These are phyloP conservation scores for Conomelus anceps DNA, from an alignment of 2,888 invertebrate species.

Conservation along the genomic window DNA sequence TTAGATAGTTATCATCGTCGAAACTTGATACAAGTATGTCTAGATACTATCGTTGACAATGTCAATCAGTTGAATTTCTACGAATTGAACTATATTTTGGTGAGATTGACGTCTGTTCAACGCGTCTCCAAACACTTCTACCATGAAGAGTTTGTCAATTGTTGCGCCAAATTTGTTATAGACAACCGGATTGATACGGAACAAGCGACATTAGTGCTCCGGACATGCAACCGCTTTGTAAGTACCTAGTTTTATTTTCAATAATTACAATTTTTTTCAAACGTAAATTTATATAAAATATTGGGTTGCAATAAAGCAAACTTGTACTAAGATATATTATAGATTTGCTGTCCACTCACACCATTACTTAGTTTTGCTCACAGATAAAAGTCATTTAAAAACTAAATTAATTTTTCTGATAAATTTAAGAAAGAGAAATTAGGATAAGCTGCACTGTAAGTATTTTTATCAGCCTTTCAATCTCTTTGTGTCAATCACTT, in stretches of 20 bases:
- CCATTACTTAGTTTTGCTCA: too few species aligned
- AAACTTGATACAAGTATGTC: slow-evolving; percentile 48
- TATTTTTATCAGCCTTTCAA: too few species aligned
- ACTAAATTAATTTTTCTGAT: too few species aligned
- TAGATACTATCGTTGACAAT: slow-evolving; percentile 46
- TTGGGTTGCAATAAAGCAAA: slow-evolving; percentile 37
- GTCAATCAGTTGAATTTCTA: slow-evolving; percentile 45
- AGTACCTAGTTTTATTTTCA: slow-evolving; percentile 39
- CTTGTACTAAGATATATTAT: too few species aligned
- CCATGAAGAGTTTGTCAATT: slow-evolving; percentile 54
- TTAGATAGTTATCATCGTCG: slow-evolving; percentile 44
- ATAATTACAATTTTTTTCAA: slow-evolving; percentile 10
- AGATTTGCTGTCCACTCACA: too few species aligned
- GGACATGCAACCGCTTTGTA: slow-evolving; percentile 51
- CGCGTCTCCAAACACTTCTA: slow-evolving; percentile 44
- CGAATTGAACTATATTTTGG: slow-evolving; percentile 48
- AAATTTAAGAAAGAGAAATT: too few species aligned
- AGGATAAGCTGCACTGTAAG: too few species aligned
- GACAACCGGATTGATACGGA: slow-evolving; percentile 49
- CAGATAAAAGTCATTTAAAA: too few species aligned
- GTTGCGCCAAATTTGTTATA: slow-evolving; percentile 48
- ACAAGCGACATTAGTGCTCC: slow-evolving; percentile 46
- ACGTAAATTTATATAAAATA: slow-evolving; percentile 14
- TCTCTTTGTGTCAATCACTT: too few species aligned
- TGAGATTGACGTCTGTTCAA: slow-evolving; percentile 45